Evolutionary conservation across 2,113 vertebrate genomes (phyloP), one percentile per base, ranked within the genome.

Genomic region (Chitala chitala): DNA sequence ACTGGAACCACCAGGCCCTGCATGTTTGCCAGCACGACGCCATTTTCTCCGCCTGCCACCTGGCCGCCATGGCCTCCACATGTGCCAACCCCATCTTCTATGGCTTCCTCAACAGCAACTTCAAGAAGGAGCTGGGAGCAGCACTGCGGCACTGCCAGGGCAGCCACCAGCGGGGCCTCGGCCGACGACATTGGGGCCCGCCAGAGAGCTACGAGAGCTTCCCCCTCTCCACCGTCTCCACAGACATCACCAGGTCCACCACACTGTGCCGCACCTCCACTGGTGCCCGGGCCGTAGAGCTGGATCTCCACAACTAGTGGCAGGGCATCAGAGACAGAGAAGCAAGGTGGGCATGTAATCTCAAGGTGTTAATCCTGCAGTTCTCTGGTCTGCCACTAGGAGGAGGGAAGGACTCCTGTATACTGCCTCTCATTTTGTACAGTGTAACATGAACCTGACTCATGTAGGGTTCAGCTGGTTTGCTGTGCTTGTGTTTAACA

Each of bases 61-160:
- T 92, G 0, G 79, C 78, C 0, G 89, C 89, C 8, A 92, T 92
- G 90, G 84, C 85, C 3, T 92, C 90, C 75, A 90, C 89, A 24
- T 92, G 89, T 76, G 82, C 90, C 54, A 92, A 92, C 76, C 90
- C 90, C 1, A 76, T 92, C 36, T 84, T 90, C 72, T 92, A 92
- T 4, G 90, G 90, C 48, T 91, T 92, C 79, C 89, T 92, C 78
- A 92, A 92, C 81, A 90, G 85, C 85, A 91, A 90, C 81, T 90
- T 92, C 84, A 89, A 90, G 75, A 83, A 86, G 78, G 90, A 92
- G 75, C 82, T 90, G 33, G 88, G 85, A 76, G 31, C 73, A 2
- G 79, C 88, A 13, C 76, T 91, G 73, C 85, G 87, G 69, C 88
- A 84, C 22, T 91, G 89, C 79, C 88, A 86, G 24, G 77, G 65